Conservation (phyloP, 2,797 vertebrate species). For the Pangasius mekongensis region DNA sequence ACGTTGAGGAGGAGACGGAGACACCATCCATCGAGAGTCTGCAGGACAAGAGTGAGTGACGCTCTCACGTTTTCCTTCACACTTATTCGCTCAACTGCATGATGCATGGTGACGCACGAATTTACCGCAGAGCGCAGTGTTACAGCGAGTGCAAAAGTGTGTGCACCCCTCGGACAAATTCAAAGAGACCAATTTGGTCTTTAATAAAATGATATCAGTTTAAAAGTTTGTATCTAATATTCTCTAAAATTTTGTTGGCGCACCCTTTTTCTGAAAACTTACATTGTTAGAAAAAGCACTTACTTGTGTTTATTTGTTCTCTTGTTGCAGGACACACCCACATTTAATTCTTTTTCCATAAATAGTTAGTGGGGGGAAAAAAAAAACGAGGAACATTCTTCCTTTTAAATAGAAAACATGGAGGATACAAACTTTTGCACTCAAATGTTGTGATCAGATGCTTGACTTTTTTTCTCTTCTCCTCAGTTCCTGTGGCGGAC, state of each 20-base stretch:
- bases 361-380: too few relatives aligned
- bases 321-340: background rate
- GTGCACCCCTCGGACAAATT: background rate
- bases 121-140: background rate
- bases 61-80: background rate
- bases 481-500: conserved; percentile 89
- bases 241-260: background rate
- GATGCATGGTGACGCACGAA: background rate
- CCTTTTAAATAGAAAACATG: background rate
- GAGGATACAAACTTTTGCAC: background rate
- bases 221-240: background rate
- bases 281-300: too few relatives aligned
- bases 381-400: too few relatives aligned
- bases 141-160: background rate
- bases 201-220: background rate
- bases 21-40: conserved; percentile 85
- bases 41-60: conserved; percentile 87
- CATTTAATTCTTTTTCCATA: too few relatives aligned
- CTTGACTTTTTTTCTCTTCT: background rate
- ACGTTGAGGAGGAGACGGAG: conserved; percentile 82
- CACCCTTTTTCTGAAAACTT: background rate
- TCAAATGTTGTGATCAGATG: too few relatives aligned
- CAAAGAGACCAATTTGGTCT: background rate
- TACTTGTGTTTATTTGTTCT: background rate
- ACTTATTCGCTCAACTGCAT: background rate